Evolutionary conservation across 2,113 vertebrate species (phyloP), one percentile per base, ranked within the genome.

Genomic region (Malurus melanocephalus): DNA sequence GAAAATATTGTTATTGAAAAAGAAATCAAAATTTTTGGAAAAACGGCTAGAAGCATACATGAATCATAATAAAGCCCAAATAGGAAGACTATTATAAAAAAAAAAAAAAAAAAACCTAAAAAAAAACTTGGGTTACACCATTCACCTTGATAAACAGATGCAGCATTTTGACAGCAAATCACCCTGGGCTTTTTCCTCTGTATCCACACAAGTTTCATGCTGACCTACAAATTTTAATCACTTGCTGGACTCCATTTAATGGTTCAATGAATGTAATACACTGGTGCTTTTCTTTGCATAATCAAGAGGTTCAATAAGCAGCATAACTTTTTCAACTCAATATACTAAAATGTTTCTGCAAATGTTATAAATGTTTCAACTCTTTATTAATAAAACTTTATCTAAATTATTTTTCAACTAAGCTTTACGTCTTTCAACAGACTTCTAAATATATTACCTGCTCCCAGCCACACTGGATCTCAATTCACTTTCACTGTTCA

Each of bases 211-310:
- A 87, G 64, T 89, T 96, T 76, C 57, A 78, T 56, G 61, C 40
- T 95, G 81, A 91, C 79, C 92, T 95, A 96, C 93, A 96, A 92
- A 96, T 96, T 95, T 96, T 96, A 97, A 94, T 96, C 82, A 83
- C 55, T 93, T 93, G 28, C 62, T 96, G 82, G 67, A 85, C 88
- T 96, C 59, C 55, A 95, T 96, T 96, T 96, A 96, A 95, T 94
- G 93, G 88, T 96, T 97, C 95, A 94, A 72, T 93, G 80, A 89
- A 33, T 92, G 61, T 79, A 96, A 95, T 86, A 96, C 40, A 82
- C 64, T 21, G 53, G 26, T 89, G 61, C 40, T 94, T 96, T 95
- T 75, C 78, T 93, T 92, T 95, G 72, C 75, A 92, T 96, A 95
- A 96, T 74, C 46, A 95, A 88, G 80, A 91, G 43, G 81, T 85